Percentiles rank a stretch among this genome's conserved stretches.
Evolutionary conservation across 2,888 invertebrate species (phyloP).

Genomic region (Torymus aiolomorphi): DNA sequence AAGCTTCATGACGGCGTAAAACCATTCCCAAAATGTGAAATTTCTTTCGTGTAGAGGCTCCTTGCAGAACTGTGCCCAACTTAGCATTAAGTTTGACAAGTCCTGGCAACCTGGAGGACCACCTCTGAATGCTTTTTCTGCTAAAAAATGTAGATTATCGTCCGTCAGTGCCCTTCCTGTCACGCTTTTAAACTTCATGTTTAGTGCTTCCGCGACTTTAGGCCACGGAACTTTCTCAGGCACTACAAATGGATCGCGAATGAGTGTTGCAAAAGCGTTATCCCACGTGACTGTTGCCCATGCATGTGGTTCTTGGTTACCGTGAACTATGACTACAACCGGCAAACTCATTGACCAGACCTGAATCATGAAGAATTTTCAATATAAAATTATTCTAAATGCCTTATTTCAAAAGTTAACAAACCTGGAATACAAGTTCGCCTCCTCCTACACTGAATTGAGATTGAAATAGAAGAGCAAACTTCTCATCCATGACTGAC

Average conservation of each 20-base stretch:
- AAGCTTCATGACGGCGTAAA: constrained; percentile 97
- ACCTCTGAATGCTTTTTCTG: constrained; percentile 91
- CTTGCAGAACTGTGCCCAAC: constrained; percentile 96
- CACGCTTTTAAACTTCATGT: constrained; percentile 92
- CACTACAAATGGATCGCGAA: constrained; percentile 92
- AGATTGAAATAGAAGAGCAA: constrained; percentile 94
- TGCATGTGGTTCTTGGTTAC: constrained; percentile 99
- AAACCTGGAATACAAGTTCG: constrained; percentile 85
- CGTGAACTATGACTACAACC: constrained; percentile 99
- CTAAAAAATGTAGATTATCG: constrained; percentile 93
- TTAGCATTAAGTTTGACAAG: constrained; percentile 77
- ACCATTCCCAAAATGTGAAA: constrained; percentile 99
- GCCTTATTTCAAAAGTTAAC: no score
- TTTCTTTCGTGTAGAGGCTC: constrained; percentile 92
- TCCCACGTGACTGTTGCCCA: constrained; percentile 99
- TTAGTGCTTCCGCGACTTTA: constrained; percentile 91
- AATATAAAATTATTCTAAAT: no score
- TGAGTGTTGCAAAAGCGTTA: constrained; percentile 97
- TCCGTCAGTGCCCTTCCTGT: constrained; percentile 91
- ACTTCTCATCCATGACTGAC: constrained; percentile 98
- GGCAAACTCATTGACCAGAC: constrained; percentile 98
- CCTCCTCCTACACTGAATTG: constrained; percentile 94
- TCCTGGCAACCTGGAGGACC: constrained; percentile 74
- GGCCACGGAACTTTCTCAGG: constrained; percentile 95
- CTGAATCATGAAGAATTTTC: constrained; percentile 72